Conservation (phyloP, 2,113 vertebrate genomes). For the Galeopterus variegatus region DNA sequence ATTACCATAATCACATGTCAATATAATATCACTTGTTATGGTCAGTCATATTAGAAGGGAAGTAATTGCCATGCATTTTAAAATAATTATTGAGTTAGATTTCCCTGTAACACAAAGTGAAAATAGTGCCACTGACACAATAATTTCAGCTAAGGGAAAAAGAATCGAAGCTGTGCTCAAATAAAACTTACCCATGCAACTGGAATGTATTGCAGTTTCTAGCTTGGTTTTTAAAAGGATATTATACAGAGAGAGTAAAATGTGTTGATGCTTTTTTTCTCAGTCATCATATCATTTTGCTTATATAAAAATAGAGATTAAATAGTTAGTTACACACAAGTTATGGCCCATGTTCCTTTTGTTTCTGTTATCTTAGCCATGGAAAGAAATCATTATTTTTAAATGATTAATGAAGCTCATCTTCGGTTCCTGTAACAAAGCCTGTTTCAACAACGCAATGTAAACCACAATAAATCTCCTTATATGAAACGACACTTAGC, state of each 20-base stretch:
- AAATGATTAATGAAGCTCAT: background rate
- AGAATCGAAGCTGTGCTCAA: background rate
- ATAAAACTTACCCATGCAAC: background rate
- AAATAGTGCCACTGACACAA: background rate
- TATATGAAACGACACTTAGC: background rate
- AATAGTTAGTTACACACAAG: background rate
- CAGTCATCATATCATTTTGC: background rate
- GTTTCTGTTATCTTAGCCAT: background rate
- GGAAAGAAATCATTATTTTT: background rate
- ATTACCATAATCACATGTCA: background rate
- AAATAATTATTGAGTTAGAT: constrained; percentile 2
- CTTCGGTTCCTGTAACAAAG: background rate
- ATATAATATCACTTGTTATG: background rate
- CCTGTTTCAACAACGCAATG: background rate
- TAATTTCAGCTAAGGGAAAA: background rate
- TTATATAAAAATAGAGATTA: constrained; percentile 1
- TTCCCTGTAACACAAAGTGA: background rate
- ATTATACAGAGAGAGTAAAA: background rate
- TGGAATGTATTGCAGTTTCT: background rate
- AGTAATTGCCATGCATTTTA: constrained; percentile 3
- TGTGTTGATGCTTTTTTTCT: background rate
- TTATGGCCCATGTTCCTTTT: background rate
- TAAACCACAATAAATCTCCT: background rate
- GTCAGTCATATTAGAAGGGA: background rate
- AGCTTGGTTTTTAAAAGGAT: background rate